Evolutionary conservation across 2,113 vertebrate genomes (phyloP).

Genomic region (Stigmatopora nigra): DNA sequence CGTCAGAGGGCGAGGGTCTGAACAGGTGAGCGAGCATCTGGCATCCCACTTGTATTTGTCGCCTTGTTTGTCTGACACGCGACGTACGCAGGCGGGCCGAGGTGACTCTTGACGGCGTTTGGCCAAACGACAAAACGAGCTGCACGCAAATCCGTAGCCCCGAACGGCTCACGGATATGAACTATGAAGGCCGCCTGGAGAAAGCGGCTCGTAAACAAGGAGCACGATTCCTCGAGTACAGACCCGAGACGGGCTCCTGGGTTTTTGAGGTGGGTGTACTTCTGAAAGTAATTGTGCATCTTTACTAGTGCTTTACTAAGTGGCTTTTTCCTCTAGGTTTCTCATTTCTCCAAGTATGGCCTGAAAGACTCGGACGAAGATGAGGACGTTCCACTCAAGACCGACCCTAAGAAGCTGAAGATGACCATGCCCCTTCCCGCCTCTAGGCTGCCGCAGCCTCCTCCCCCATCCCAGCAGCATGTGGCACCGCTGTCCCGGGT

Average conservation of each 20-base stretch:
- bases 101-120: conserved; percentile 92
- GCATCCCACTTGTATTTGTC: neutral
- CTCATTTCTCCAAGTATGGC: conserved; percentile 95
- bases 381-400: conserved; percentile 76
- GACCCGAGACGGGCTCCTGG: conserved; percentile 92
- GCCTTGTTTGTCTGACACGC: no score
- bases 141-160: conserved; percentile 86
- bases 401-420: conserved; percentile 86
- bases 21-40: conserved; percentile 74
- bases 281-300: neutral
- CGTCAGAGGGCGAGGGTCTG: conserved; percentile 80
- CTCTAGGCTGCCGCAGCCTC: conserved; percentile 47
- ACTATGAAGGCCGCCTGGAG: conserved; percentile 87
- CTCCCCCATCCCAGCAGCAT: conserved; percentile 66
- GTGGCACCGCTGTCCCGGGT: conserved; percentile 81
- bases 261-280: conserved; percentile 79
- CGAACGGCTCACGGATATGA: conserved; percentile 83
- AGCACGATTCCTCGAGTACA: conserved; percentile 90
- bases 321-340: conserved; percentile 68
- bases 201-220: conserved; percentile 84
- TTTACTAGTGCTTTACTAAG: neutral
- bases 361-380: conserved; percentile 93
- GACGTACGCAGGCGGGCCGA: conserved; percentile 71
- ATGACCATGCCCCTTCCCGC: conserved; percentile 60
- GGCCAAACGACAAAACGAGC: conserved; percentile 91